These are phyloP conservation scores for Chirona hameri DNA, from an alignment of 2,888 invertebrate species.

Conservation along the genomic window DNA sequence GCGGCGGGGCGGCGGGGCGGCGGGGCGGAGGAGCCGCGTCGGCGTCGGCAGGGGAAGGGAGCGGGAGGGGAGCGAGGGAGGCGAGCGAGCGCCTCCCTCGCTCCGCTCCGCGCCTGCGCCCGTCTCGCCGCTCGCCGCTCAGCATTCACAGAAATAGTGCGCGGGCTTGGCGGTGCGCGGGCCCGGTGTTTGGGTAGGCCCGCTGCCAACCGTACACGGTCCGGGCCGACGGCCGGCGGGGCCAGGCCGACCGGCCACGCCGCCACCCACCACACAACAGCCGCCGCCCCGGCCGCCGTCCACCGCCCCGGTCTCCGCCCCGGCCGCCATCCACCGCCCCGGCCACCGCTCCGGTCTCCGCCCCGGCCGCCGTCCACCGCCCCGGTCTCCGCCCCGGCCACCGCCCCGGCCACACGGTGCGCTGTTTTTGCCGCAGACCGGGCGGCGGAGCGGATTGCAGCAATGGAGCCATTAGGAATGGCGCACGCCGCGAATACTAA, in stretches of 20 bases:
- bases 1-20: too few species aligned
- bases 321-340: background rate
- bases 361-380: background rate
- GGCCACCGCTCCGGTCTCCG: background rate
- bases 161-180: conserved; percentile 3
- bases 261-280: background rate
- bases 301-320: background rate
- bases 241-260: background rate
- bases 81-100: background rate
- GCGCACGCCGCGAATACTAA: background rate
- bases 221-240: background rate
- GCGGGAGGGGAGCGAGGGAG: background rate
- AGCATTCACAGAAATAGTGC: conserved; percentile 28
- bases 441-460: background rate
- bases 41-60: too few species aligned
- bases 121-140: background rate
- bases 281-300: background rate
- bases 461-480: background rate
- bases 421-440: background rate
- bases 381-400: background rate
- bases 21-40: too few species aligned
- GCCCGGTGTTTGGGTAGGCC: background rate
- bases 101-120: background rate
- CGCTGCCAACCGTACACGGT: background rate
- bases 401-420: background rate